Percentiles rank a stretch among this genome's conserved stretches.
These are phyloP conservation scores for Squalus acanthias DNA, from an alignment of 2,797 vertebrate genomes.

Conservation along the genomic window DNA sequence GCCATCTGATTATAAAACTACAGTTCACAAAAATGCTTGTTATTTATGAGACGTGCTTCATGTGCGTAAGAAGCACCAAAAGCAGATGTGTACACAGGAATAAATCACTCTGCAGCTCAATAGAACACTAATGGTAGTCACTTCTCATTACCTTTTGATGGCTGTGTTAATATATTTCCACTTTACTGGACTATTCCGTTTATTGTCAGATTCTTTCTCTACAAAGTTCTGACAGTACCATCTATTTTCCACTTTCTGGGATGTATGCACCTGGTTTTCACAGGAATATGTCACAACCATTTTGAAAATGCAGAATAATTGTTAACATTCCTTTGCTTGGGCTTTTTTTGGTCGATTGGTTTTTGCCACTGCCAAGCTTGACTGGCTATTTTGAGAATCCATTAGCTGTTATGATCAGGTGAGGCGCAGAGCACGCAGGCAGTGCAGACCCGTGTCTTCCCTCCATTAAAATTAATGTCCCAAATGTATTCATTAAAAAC, in stretches of 20 bases:
- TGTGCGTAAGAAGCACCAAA: not conserved
- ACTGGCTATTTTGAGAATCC: no score
- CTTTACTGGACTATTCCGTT: not conserved
- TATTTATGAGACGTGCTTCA: constrained; percentile 8
- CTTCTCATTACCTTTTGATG: not conserved
- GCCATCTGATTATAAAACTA: constrained; percentile 27
- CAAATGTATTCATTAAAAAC: not conserved
- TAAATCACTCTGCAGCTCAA: not conserved
- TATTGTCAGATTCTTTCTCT: not conserved
- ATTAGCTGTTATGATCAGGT: not conserved
- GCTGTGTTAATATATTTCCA: not conserved
- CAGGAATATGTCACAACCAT: not conserved
- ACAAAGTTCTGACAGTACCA: not conserved
- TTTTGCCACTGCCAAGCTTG: not conserved
- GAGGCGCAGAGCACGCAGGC: not conserved
- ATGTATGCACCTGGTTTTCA: not conserved
- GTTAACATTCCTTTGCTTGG: not conserved
- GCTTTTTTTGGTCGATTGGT: not conserved
- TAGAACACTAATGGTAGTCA: not conserved
- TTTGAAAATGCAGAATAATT: not conserved
- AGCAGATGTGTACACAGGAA: not conserved
- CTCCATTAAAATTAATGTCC: not conserved
- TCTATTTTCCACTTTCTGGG: not conserved
- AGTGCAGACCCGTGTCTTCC: no score
- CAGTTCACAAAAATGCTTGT: constrained; percentile 21